Evolutionary conservation across 2,797 vertebrate species (phyloP).

Genomic region (Chromobotia macracanthus): DNA sequence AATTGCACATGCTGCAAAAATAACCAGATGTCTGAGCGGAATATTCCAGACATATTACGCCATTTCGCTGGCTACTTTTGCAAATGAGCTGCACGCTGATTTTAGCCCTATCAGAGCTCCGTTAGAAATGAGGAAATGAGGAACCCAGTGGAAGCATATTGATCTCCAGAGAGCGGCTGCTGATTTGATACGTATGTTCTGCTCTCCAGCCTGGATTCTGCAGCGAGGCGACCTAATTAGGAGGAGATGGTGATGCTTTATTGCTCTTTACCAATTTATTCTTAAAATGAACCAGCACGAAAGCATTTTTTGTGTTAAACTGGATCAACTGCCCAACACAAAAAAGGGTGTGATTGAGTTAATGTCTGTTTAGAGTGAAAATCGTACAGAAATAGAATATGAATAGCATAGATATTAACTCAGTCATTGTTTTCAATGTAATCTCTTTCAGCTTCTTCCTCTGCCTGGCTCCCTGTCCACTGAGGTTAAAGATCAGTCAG

Average conservation of each 20-base stretch:
- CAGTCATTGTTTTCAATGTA: constrained; percentile 1
- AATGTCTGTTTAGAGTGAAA: not conserved
- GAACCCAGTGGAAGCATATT: constrained; percentile 30
- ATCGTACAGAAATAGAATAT: constrained; percentile 20
- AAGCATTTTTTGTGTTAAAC: not conserved
- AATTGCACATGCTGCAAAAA: constrained; percentile 10
- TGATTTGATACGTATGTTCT: constrained; percentile 44
- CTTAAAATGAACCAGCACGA: not conserved
- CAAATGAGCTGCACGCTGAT: constrained; percentile 30
- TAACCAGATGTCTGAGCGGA: constrained; percentile 10
- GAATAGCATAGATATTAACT: not conserved
- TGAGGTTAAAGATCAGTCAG: constrained; percentile 47
- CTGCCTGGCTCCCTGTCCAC: constrained; percentile 5
- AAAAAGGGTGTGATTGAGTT: not conserved
- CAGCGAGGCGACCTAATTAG: constrained; percentile 54
- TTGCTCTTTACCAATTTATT: constrained; percentile 9
- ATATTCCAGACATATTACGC: constrained; percentile 35
- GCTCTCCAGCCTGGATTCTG: constrained; percentile 32
- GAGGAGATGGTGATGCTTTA: constrained; percentile 1
- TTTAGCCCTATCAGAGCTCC: constrained; percentile 22
- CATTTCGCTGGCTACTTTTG: constrained; percentile 25
- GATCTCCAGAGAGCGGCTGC: constrained; percentile 41
- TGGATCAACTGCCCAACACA: not conserved
- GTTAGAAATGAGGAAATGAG: constrained; percentile 38
- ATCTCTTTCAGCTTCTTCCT: not conserved